Base-by-base conservation (phyloP, 2,797 vertebrate species). In the Denticeps clupeoides region DNA sequence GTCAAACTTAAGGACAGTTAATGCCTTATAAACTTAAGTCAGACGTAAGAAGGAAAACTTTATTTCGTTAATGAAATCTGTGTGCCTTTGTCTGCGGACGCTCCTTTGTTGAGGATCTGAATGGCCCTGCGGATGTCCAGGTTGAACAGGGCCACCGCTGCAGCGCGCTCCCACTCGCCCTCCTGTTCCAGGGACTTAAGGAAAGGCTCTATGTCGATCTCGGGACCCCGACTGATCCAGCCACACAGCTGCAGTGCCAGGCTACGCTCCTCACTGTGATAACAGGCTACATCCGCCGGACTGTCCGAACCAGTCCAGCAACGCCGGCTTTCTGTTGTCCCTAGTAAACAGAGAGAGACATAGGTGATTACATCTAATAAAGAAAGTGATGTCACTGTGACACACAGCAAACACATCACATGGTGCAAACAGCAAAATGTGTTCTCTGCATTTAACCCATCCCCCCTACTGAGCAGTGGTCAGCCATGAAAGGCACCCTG, bases 21-120 rank as follows among this genome's bases (percentile, higher is more conserved):
- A n/a, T n/a, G n/a, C n/a, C n/a, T n/a, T n/a, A n/a, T n/a, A n/a
- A n/a, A n/a, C n/a, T n/a, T n/a, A n/a, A n/a, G n/a, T n/a, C n/a
- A n/a, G n/a, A n/a, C n/a, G n/a, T n/a, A n/a, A n/a, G n/a, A n/a
- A n/a, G n/a, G n/a, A n/a, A n/a, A n/a, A n/a, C n/a, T n/a, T n/a
- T n/a, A n/a, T n/a, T n/a, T n/a, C n/a, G n/a, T n/a, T n/a, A n/a
- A n/a, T n/a, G n/a, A n/a, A n/a, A n/a, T n/a, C n/a, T n/a, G n/a
- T n/a, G n/a, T n/a, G n/a, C n/a, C 94, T 80, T 87, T 94, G 56
- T 85, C 89, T 0, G 88, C 82, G 18, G 83, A 86, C 41, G 95
- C 94, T 24, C 95, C 95, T 77, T 87, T 93, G 68, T 97, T 90
- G 54, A 99, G 82, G 71, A 98, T 96, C 77, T 96, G 90, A 70